Evolutionary conservation across 2,113 vertebrate species (phyloP).

Genomic region (Oophaga pumilio): DNA sequence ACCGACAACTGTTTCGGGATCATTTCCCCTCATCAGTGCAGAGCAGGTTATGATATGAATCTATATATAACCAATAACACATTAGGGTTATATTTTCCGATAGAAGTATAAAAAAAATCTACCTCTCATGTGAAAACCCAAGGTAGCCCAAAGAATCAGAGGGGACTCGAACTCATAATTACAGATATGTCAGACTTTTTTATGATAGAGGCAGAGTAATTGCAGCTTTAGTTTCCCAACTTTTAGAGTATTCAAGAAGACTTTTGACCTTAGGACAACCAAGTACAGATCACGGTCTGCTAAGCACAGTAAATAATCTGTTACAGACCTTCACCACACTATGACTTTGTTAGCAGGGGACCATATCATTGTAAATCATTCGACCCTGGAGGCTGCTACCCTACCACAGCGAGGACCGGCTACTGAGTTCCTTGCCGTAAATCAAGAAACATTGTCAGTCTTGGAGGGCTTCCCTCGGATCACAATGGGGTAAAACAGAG

Average conservation of each 20-base stretch:
- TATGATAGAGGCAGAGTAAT: neutral
- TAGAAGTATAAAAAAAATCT: no score
- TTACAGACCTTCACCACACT: neutral
- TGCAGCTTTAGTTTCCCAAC: neutral
- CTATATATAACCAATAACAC: no score
- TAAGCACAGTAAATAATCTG: conserved; percentile 18
- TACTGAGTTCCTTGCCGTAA: neutral
- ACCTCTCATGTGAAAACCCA: neutral
- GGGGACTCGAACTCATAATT: neutral
- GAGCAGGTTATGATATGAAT: no score
- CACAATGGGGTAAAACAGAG: neutral
- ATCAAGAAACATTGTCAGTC: conserved; percentile 5
- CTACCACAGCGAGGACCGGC: neutral
- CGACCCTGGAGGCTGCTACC: neutral
- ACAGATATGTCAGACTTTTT: neutral
- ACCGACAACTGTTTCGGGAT: no score
- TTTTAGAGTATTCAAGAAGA: neutral
- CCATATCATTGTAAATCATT: conserved; percentile 10
- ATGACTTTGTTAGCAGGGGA: neutral
- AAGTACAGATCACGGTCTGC: neutral
- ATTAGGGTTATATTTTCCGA: no score
- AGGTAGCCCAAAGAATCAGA: neutral
- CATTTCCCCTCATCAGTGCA: no score
- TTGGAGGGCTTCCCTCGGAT: neutral
- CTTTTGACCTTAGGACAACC: conserved; percentile 12